A percentile compares a stretch with the other conserved stretches of the same genome.
Evolutionary conservation across 2,113 vertebrate species (phyloP).

Genomic region (Cyprinodon tularosa): DNA sequence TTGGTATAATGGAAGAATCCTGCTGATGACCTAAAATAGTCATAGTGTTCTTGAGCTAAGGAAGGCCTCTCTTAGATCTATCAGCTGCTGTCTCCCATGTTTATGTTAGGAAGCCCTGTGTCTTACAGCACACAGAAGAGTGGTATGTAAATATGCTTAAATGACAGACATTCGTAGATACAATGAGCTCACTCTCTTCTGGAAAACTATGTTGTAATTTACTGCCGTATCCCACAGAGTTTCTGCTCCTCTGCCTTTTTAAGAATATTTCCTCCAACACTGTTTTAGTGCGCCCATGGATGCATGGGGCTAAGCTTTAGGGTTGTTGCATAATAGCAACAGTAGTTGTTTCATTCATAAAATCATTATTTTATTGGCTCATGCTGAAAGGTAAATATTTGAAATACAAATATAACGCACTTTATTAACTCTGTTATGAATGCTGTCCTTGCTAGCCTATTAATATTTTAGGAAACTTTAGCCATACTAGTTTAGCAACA

Average conservation of each 20-base stretch:
- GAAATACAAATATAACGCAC: background rate
- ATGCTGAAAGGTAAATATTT: background rate
- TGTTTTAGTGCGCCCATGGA: conserved; percentile 1
- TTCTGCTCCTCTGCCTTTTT: conserved; percentile 1
- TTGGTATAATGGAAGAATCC: conserved; percentile 38
- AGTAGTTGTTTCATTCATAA: background rate
- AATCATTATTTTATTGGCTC: background rate
- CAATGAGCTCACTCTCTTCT: conserved; percentile 41
- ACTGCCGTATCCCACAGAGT: background rate
- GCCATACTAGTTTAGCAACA: background rate
- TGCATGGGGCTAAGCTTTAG: background rate
- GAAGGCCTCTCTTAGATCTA: conserved; percentile 48
- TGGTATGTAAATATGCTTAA: conserved; percentile 38
- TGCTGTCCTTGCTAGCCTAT: no score
- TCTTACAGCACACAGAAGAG: conserved; percentile 41
- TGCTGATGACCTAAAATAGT: conserved; percentile 81
- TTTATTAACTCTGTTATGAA: background rate
- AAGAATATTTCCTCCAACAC: background rate
- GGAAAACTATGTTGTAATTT: conserved; percentile 11
- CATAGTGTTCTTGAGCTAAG: conserved; percentile 63
- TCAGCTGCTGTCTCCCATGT: conserved; percentile 68
- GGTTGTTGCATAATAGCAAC: background rate
- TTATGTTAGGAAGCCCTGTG: conserved; percentile 61
- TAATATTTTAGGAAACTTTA: no score
- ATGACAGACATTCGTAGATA: conserved; percentile 39